phyloP scores from a whole-genome alignment of 2,797 vertebrate genomes.

The Rhincodon typus region DNA sequence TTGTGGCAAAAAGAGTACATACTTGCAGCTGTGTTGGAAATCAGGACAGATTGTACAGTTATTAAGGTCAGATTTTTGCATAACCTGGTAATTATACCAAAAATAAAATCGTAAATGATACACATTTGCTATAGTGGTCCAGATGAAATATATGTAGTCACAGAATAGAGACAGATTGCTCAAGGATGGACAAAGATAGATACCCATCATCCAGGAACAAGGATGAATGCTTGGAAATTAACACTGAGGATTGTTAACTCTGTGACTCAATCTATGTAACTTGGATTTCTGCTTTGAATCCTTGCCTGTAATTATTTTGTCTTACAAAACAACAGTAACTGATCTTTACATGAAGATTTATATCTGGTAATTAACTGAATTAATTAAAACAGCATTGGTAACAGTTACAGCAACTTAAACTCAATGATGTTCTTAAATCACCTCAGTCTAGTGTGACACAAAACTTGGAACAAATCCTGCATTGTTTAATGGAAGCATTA shows the following conservation, averaged over 20 bases:
- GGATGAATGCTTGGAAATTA: background rate
- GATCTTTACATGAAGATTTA: background rate
- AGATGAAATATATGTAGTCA: background rate
- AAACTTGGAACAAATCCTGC: background rate
- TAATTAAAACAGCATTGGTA: slow-evolving; percentile 10
- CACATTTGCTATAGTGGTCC: background rate
- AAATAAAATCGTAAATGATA: background rate
- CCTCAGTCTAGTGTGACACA: background rate
- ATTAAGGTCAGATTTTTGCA: background rate
- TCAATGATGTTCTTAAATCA: slow-evolving; percentile 11
- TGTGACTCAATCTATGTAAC: background rate
- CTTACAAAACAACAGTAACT: slow-evolving; percentile 25
- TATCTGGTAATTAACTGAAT: slow-evolving; percentile 19
- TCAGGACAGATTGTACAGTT: background rate
- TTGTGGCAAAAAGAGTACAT: background rate
- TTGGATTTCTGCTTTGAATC: background rate
- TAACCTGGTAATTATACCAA: background rate
- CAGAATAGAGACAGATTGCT: background rate
- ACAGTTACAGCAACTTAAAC: background rate
- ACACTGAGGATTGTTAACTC: background rate
- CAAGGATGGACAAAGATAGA: background rate
- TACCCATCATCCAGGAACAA: background rate
- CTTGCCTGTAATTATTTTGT: background rate
- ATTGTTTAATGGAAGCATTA: background rate
- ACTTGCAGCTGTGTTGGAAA: background rate